Evolutionary conservation across 2,888 invertebrate species (phyloP), one percentile per base, ranked within the genome.

Genomic region (Danaus chrysippus): DNA sequence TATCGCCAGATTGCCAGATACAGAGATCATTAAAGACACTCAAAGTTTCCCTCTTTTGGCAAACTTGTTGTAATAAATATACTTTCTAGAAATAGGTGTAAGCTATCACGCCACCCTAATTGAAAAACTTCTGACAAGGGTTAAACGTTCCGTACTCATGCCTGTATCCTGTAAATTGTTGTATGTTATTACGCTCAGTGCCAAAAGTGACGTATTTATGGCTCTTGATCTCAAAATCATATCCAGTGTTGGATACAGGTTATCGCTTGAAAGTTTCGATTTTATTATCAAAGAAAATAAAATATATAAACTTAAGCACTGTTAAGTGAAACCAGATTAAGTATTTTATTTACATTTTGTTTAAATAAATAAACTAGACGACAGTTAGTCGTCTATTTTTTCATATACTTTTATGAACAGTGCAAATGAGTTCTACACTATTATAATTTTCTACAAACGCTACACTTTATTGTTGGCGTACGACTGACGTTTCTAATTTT

Each of bases 121-220:
- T 89, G 89, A 89, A 89, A 88, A 88, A 88, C 79, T 87, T 87
- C 73, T 80, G 86, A 84, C 86, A 82, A 74, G 83, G 84, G 83
- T 83, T 82, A 78, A 56, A 9, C 34, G 42, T 34, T 56, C 11
- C 60, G 72, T 72, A 73, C 73, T 73, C 69, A 63, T 62, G 67
- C 61, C 68, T 63, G 68, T 70, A 68, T 66, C 68, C 60, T 65
- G 67, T 74, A 72, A 73, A 69, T 67, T 70, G 67, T 65, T 57
- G 63, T 69, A 71, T 70, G 70, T 70, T 73, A 69, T 66, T 61
- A 62, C 68, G 63, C 65, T 63, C 65, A 68, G 66, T 68, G 68
- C 61, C 63, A 62, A 63, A 66, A 58, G 63, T 66, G 62, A 66
- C 56, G 57, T 65, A 68, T 67, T 70, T 68, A 70, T 66, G 66